Base-by-base conservation (phyloP, 1,140 invertebrate genomes). In the Globodera rostochiensis region DNA sequence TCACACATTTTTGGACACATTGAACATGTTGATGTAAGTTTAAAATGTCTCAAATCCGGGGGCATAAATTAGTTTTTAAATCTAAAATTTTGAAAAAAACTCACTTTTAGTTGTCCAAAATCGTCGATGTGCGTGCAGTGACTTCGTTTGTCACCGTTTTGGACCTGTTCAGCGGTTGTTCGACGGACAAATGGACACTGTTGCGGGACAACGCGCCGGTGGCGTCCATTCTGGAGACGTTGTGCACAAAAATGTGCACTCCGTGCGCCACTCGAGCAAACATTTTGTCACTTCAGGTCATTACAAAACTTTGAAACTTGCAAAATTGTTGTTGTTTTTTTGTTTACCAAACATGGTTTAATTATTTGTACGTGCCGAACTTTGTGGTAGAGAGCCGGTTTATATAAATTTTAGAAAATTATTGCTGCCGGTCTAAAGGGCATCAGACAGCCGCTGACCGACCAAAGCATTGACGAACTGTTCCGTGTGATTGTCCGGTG, bases 161-260 rank as follows among this genome's bases (percentile, higher is more conserved):
- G 25, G 57, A 87, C 36, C 53, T 73, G 57, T 85, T 79, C 36
- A 53, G 69, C 47, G 47, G 79, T 67, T 85, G 77, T 79, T 49
- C 53, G 1, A 73, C 57, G 11, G 79, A 73, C 1, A 86, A 73
- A 25, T 86, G 84, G 84, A 21, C 49, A 11, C 25, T 84, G 13
- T n/a, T 86, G 8, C 49, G 73, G 4, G 70, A 64, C 49, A 86
- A 85, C 4, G 46, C 15, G 9, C 19, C 21, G 15, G 86, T 85
- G 74, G 60, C 82, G 19, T n/a, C 67, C 19, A 86, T 85, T 70
- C 36, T 85, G 36, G 74, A 87, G 45, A 64, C 47, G 45, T 74
- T 85, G 36, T 85, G 85, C 77, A 70, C 60, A 21, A 85, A 85
- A 80, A 84, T 84, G n/a, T n/a, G 46, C 53, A 60, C 69, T 74